Evolutionary conservation across 2,888 invertebrate species (phyloP), one percentile per base, ranked within the genome.

Genomic region (Tenthredo scrophulariae): DNA sequence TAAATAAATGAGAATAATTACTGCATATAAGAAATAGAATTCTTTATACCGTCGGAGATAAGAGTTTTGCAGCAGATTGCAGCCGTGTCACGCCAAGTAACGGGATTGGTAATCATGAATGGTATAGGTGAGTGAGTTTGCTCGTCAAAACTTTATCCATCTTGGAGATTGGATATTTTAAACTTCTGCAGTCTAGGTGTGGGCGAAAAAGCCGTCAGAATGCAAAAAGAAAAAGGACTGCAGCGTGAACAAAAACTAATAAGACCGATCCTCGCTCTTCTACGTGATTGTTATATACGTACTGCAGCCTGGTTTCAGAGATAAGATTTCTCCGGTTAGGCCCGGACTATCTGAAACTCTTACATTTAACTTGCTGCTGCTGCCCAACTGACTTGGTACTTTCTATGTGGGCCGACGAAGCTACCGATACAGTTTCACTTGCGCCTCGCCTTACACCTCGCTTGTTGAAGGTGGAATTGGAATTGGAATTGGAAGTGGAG

Each of bases 351-450:
- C 72, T 29, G 72, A 74, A 74, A 74, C 67, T 67, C 67, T 29
- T 74, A 74, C 40, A 43, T 74, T 40, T 22, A 22, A 40, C n/a
- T n/a, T 33, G 13, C 9, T 67, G 72, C 72, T 13, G 22, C 1
- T 37, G 43, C 43, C 72, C 40, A 43, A 74, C 72, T 74, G 72
- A 74, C 72, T 74, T 3, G 72, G 43, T 74, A 74, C 72, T 74
- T 74, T 74, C 72, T 74, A 74, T 74, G 72, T 74, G 72, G 72
- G 72, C 72, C 72, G 72, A 74, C 67, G 67, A 33, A 15, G 26
- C 10, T 67, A 74, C 72, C 72, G 72, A 74, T 74, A 74, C 72
- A 74, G 72, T 74, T 74, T 74, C 72, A 74, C 72, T 74, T 74
- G 72, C 72, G 72, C 72, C 72, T 74, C 72, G 72, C 72, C 72